Percentiles rank a stretch among this genome's conserved stretches.
phyloP scores from a whole-genome alignment of 2,113 vertebrate species.

The Phrynosoma blainvillii region DNA sequence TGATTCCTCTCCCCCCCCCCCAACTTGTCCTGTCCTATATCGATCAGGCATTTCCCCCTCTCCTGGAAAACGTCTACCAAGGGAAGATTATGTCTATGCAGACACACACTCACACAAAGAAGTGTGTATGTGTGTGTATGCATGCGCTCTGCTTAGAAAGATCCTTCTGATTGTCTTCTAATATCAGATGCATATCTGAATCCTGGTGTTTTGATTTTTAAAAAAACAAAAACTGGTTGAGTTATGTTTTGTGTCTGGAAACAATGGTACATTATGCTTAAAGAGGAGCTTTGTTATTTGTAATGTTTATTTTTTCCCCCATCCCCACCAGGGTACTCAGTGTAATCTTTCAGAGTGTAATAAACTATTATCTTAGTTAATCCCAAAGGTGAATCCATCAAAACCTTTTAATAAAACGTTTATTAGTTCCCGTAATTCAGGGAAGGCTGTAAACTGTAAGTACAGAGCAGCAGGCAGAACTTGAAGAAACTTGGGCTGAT shows the following conservation, averaged over 20 bases:
- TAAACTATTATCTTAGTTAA: slow-evolving; percentile 72
- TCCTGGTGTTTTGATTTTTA: background rate
- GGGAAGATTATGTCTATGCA: background rate
- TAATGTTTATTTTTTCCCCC: slow-evolving; percentile 53
- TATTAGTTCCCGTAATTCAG: slow-evolving; percentile 36
- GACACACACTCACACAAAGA: background rate
- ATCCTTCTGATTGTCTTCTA: slow-evolving; percentile 22
- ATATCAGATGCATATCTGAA: slow-evolving; percentile 16
- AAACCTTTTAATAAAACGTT: slow-evolving; percentile 68
- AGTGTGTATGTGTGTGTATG: background rate
- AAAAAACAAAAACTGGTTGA: background rate
- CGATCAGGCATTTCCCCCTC: background rate
- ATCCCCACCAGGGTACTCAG: slow-evolving; percentile 60
- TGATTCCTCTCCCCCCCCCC: no score
- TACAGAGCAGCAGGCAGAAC: background rate
- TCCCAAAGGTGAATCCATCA: slow-evolving; percentile 70
- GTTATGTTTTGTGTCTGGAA: slow-evolving; percentile 20
- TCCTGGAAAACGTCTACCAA: background rate
- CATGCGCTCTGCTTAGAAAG: background rate
- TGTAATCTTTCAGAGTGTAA: slow-evolving; percentile 66
- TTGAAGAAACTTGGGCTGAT: background rate
- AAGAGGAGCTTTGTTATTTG: slow-evolving; percentile 24
- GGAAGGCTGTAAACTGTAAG: slow-evolving; percentile 29
- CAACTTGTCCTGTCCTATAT: background rate
- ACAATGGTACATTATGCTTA: background rate